A percentile compares a stretch with the other conserved stretches of the same genome.
These are phyloP conservation scores for Hemicrepidius hirtus DNA, from an alignment of 2,888 invertebrate genomes.

Conservation along the genomic window DNA sequence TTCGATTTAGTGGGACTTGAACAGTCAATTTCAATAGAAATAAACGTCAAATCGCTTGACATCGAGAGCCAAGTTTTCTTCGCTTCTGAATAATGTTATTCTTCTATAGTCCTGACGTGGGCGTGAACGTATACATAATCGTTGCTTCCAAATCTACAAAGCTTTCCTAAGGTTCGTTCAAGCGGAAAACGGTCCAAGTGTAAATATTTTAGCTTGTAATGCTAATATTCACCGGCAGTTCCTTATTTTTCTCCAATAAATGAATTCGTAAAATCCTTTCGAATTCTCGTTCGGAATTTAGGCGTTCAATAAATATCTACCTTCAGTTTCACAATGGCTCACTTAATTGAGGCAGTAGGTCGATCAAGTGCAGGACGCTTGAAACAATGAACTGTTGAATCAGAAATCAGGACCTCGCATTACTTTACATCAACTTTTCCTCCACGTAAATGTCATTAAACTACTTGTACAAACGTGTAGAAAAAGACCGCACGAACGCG, in stretches of 20 bases:
- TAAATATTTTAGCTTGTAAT: slow-evolving; percentile 13
- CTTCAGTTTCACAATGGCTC: slow-evolving; percentile 1
- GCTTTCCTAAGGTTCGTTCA: neutral
- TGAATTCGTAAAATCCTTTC: slow-evolving; percentile 11
- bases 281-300: neutral
- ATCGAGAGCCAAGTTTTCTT: slow-evolving; percentile 31
- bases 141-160: slow-evolving; percentile 6
- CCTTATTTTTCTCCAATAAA: slow-evolving; percentile 7
- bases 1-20: slow-evolving; percentile 38
- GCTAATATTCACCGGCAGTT: slow-evolving; percentile 1
- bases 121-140: slow-evolving; percentile 13
- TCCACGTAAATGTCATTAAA: slow-evolving; percentile 1
- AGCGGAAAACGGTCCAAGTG: neutral
- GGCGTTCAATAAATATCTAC: neutral
- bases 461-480: neutral
- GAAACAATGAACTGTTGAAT: slow-evolving; percentile 28
- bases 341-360: slow-evolving; percentile 17
- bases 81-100: slow-evolving; percentile 35
- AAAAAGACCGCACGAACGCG: slow-evolving; percentile 1
- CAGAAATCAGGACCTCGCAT: slow-evolving; percentile 3
- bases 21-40: slow-evolving; percentile 38
- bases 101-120: slow-evolving; percentile 9
- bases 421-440: neutral
- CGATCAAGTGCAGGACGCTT: slow-evolving; percentile 18
- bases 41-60: slow-evolving; percentile 34